phyloP scores from a whole-genome alignment of 2,888 invertebrate genomes.

The Dromius quadrimaculatus region DNA sequence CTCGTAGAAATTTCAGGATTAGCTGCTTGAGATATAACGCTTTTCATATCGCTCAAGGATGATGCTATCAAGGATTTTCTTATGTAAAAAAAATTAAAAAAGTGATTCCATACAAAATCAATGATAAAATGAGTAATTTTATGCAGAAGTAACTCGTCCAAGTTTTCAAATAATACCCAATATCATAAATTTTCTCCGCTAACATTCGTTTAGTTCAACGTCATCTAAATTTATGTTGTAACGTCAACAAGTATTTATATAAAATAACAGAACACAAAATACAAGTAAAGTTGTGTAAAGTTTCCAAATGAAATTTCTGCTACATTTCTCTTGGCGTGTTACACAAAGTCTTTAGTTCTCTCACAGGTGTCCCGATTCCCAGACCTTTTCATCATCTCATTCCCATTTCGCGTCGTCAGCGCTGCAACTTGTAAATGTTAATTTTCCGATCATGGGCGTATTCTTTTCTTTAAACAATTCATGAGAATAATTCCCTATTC shows the following conservation, averaged over 20 bases:
- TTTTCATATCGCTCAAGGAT: too few species aligned
- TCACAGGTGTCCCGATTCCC: slow-evolving; percentile 45
- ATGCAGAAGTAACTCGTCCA: too few species aligned
- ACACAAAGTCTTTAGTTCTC: slow-evolving; percentile 16
- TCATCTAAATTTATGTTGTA: too few species aligned
- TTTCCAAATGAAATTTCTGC: slow-evolving; percentile 51
- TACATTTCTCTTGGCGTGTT: slow-evolving; percentile 44
- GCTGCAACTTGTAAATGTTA: slow-evolving; percentile 26
- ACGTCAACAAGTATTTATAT: slow-evolving; percentile 51
- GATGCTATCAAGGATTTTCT: too few species aligned
- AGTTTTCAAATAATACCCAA: too few species aligned
- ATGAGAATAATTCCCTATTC: slow-evolving; percentile 23
- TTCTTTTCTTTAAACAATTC: slow-evolving; percentile 34
- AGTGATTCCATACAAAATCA: too few species aligned
- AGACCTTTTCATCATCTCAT: slow-evolving; percentile 45
- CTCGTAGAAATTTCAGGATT: too few species aligned
- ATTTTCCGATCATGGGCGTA: slow-evolving; percentile 33
- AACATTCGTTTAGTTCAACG: too few species aligned
- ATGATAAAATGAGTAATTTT: too few species aligned
- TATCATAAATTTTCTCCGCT: too few species aligned
- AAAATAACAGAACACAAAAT: slow-evolving; percentile 49
- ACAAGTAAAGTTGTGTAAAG: slow-evolving; percentile 49
- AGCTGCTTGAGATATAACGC: too few species aligned
- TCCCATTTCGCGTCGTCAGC: background rate
- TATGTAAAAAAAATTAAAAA: too few species aligned